phyloP scores from a whole-genome alignment of 1,140 invertebrate species.

The Ceratosolen fusciceps region DNA sequence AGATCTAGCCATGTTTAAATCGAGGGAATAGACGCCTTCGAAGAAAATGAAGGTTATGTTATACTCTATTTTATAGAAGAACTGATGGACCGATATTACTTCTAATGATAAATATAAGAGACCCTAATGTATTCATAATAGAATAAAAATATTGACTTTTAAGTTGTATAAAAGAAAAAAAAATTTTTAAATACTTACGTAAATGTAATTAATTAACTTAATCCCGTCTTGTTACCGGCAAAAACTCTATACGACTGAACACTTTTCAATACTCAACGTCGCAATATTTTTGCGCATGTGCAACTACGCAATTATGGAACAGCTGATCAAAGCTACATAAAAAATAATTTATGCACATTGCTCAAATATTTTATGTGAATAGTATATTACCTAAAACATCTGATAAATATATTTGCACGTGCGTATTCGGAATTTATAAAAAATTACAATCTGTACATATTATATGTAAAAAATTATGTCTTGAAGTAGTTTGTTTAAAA shows the following conservation, averaged over 20 bases:
- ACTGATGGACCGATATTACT: neutral
- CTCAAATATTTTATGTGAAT: neutral
- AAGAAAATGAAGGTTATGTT: neutral
- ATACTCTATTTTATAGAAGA: neutral
- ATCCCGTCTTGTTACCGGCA: neutral
- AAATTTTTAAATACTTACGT: slow-evolving; percentile 17
- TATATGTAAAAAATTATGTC: no score
- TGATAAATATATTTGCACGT: no score
- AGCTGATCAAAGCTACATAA: neutral
- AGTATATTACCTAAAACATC: no score
- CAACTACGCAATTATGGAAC: neutral
- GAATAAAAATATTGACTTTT: neutral
- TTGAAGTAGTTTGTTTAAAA: no score
- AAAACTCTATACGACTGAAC: slow-evolving; percentile 8
- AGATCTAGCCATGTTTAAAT: neutral
- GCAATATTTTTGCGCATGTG: neutral
- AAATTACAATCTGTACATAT: no score
- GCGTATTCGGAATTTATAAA: no score
- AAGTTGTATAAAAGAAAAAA: neutral
- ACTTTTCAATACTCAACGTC: neutral
- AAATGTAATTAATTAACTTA: neutral
- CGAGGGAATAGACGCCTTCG: neutral
- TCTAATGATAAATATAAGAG: neutral
- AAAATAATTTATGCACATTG: neutral
- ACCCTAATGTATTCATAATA: neutral